These are phyloP conservation scores for Aspidiotus destructor DNA, from an alignment of 2,888 invertebrate species.

Conservation along the genomic window DNA sequence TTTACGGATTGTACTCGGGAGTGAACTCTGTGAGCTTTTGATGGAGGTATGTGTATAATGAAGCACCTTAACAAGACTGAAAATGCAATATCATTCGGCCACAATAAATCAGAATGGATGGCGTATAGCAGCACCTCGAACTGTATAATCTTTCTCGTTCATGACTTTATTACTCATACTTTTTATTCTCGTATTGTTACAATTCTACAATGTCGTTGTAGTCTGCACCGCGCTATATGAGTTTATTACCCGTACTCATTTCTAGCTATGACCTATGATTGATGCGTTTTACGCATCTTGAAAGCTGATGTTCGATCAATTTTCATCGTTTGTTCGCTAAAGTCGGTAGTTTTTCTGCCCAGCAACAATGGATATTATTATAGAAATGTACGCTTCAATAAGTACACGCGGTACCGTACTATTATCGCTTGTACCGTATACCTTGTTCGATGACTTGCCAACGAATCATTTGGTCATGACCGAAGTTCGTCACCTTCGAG, in stretches of 20 bases:
- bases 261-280: conserved; percentile 16
- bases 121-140: background rate
- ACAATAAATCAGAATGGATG: conserved; percentile 8
- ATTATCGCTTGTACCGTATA: too few relatives aligned
- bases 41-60: background rate
- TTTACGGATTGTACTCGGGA: too few relatives aligned
- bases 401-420: too few relatives aligned
- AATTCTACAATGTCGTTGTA: background rate
- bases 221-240: background rate
- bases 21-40: too few relatives aligned
- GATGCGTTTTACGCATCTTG: background rate
- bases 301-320: conserved; percentile 9
- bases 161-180: conserved; percentile 9
- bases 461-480: too few relatives aligned
- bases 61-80: conserved; percentile 12
- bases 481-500: too few relatives aligned
- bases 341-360: conserved; percentile 7
- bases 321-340: conserved; percentile 15
- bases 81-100: conserved; percentile 5
- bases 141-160: conserved; percentile 15
- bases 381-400: too few relatives aligned
- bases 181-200: background rate
- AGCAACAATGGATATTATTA: background rate
- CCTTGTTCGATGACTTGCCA: too few relatives aligned
- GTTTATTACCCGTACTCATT: background rate